Evolutionary conservation across 2,888 invertebrate genomes (phyloP), one percentile per base, ranked within the genome.

Genomic region (Geotrupes spiniger): DNA sequence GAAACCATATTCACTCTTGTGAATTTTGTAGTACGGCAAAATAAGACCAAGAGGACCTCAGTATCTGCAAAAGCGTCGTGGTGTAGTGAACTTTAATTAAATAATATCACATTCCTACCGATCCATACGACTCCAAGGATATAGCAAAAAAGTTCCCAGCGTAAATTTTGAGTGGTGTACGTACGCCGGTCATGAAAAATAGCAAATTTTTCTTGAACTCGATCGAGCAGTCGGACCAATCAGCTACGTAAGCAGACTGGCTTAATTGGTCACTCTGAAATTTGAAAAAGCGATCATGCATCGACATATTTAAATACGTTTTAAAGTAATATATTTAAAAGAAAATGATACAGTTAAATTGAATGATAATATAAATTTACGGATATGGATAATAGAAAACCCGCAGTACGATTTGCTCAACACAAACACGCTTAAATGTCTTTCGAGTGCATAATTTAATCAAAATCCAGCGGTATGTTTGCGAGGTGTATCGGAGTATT

Each of bases 11-110:
- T n/a, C n/a, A n/a, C n/a, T n/a, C 36, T 14, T 16, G 2, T 36
- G 36, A 36, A 33, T 33, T 33, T 27, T 28, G 26, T 12, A 41
- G 28, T 4, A 80, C 64, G 0, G 79, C 79, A 56, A 79, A 79
- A 48, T 79, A 70, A 0, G 80, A 79, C 60, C 79, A 80, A 0
- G 80, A 79, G 0, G 77, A 74, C 62, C 78, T 78, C 46, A 80
- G 71, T 36, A 80, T 78, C 80, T 80, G 74, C 54, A 76, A 77
- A 29, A 44, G 49, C 33, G 10, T 10, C 14, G 33, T 2, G 8
- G 4, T 15, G 31, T 33, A 8, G 14, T n/a, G n/a, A n/a, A n/a
- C n/a, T n/a, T n/a, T n/a, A 33, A 33, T 4, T 8, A 33, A 33
- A 11, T 1, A 38, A 4, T 3, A 8, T 3, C 21, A 38, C 11